Percentiles rank a stretch among this genome's conserved stretches.
Conservation (phyloP, 2,888 invertebrate species). For the Dioctria rufipes region DNA sequence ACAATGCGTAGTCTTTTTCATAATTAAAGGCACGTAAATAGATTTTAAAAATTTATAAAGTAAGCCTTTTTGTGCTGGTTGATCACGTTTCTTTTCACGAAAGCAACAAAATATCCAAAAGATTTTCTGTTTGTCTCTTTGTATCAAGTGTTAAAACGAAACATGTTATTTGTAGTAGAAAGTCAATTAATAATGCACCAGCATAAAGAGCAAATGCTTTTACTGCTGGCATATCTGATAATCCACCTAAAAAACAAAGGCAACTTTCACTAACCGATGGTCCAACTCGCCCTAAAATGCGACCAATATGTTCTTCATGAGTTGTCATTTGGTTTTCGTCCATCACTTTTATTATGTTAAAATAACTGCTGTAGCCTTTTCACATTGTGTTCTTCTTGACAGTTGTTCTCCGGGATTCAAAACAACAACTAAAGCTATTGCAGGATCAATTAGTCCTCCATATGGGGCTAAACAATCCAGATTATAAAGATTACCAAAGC, state of each 20-base stretch:
- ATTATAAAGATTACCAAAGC: constrained; percentile 80
- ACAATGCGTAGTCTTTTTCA: constrained; percentile 79
- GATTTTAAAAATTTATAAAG: constrained; percentile 90
- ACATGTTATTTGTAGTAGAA: too few relatives aligned
- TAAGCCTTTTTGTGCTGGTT: constrained; percentile 78
- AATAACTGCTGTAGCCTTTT: too few relatives aligned
- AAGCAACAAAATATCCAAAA: constrained; percentile 91
- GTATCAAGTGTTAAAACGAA: constrained; percentile 93
- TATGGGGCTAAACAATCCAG: constrained; percentile 85
- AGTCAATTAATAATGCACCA: constrained; percentile 94
- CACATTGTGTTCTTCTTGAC: too few relatives aligned
- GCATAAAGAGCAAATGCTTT: too few relatives aligned
- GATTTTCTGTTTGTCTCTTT: constrained; percentile 77
- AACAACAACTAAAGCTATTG: constrained; percentile 94
- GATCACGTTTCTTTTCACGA: constrained; percentile 79
- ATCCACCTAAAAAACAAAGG: too few relatives aligned
- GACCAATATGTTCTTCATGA: constrained; percentile 89
- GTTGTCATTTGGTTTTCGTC: constrained; percentile 82
- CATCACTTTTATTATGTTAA: constrained; percentile 95
- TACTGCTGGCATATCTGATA: constrained; percentile 99
- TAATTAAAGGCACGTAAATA: constrained; percentile 90
- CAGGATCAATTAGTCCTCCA: constrained; percentile 95
- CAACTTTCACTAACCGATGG: constrained; percentile 95
- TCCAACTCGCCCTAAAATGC: constrained; percentile 93
- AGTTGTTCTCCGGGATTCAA: too few relatives aligned